A percentile compares a stretch with the other conserved stretches of the same genome.
Conservation (phyloP, 2,113 vertebrate genomes). For the Onychostruthus taczanowskii region DNA sequence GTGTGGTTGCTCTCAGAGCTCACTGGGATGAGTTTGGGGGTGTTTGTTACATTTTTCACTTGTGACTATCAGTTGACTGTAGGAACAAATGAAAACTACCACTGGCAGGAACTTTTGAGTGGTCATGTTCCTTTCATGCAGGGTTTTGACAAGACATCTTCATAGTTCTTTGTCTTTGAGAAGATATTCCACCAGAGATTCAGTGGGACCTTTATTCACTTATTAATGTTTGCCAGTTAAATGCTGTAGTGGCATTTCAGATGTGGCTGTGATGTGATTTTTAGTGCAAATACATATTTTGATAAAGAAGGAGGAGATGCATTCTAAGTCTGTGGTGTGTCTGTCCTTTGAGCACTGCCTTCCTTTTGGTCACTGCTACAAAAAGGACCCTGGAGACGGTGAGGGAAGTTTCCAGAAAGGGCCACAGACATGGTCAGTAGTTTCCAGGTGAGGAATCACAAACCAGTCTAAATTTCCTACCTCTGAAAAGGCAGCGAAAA, state of each 20-base stretch:
- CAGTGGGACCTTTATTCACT: not conserved
- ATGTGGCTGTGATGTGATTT: not conserved
- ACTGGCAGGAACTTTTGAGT: not conserved
- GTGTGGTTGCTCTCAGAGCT: not conserved
- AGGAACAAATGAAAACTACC: not conserved
- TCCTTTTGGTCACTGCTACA: not conserved
- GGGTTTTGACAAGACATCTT: not conserved
- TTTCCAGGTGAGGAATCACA: not conserved
- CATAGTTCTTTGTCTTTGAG: not conserved
- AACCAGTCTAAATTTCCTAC: not conserved
- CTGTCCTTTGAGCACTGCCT: not conserved
- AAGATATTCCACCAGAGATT: not conserved
- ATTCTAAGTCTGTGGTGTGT: not conserved
- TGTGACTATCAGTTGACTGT: not conserved
- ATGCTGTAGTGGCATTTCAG: not conserved
- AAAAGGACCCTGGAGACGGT: not conserved
- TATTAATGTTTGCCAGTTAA: not conserved
- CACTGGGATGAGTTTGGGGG: not conserved
- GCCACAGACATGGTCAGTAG: not conserved
- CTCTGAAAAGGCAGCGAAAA: not conserved
- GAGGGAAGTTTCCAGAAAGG: not conserved
- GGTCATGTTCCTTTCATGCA: not conserved
- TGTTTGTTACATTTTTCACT: not conserved
- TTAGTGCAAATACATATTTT: not conserved
- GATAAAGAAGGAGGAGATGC: not conserved